phyloP scores from a whole-genome alignment of 2,797 vertebrate species.

The Darevskia mixta region DNA sequence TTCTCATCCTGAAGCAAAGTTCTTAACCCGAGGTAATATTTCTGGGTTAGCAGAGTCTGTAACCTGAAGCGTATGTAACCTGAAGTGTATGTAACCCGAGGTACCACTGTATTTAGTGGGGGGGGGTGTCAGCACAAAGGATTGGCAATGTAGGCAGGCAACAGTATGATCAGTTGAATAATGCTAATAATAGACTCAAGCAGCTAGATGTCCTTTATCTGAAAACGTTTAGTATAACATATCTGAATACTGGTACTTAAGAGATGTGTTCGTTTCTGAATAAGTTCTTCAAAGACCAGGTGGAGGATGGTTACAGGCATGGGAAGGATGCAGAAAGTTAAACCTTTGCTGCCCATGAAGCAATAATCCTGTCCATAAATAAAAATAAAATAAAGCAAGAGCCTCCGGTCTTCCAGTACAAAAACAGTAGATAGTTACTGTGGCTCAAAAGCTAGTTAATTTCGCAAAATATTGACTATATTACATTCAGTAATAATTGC shows the following conservation, averaged over 20 bases:
- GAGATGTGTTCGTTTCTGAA: neutral
- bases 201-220: neutral
- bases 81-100: too few species aligned
- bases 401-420: neutral
- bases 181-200: neutral
- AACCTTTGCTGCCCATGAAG: slow-evolving; percentile 28
- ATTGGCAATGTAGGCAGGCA: neutral
- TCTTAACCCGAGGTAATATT: too few species aligned
- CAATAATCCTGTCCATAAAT: neutral
- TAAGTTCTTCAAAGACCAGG: neutral
- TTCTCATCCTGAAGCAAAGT: too few species aligned
- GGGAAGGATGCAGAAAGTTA: neutral
- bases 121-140: neutral
- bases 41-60: too few species aligned
- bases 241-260: neutral
- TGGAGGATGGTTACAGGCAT: neutral
- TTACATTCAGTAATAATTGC: slow-evolving; percentile 11
- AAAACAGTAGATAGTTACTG: slow-evolving; percentile 29
- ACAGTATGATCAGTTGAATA: neutral
- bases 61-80: too few species aligned
- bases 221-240: neutral
- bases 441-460: slow-evolving; percentile 34
- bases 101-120: neutral
- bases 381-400: neutral
- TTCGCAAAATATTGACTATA: slow-evolving; percentile 6